Conservation (phyloP, 2,888 invertebrate genomes). For the Platycheirus albimanus region DNA sequence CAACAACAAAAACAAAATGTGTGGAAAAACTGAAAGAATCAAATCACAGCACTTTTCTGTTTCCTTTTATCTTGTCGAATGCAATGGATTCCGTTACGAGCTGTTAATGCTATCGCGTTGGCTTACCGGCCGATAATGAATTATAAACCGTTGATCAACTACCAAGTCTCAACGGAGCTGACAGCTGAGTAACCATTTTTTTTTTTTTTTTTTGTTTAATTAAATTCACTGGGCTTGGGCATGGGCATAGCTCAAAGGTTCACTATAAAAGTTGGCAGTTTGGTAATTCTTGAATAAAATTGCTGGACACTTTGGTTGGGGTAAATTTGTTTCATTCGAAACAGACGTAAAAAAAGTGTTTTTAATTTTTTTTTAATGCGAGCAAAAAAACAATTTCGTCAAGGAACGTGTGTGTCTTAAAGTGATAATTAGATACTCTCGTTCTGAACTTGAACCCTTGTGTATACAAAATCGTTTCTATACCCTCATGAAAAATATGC, state of each 20-base stretch:
- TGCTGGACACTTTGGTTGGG: background rate
- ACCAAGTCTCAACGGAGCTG: too few relatives aligned
- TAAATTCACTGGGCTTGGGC: constrained; percentile 15
- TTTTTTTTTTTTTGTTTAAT: background rate
- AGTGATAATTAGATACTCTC: background rate
- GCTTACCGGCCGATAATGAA: constrained; percentile 60
- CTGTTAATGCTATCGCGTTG: constrained; percentile 52
- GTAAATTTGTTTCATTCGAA: background rate
- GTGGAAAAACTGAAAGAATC: constrained; percentile 6
- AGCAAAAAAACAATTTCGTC: too few relatives aligned
- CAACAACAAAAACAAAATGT: background rate
- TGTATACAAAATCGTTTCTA: background rate
- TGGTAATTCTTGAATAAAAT: constrained; percentile 1
- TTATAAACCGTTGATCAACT: constrained; percentile 27
- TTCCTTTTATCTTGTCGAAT: constrained; percentile 7
- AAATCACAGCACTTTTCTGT: constrained; percentile 62
- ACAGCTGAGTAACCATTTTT: constrained; percentile 28
- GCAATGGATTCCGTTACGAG: constrained; percentile 24
- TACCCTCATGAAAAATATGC: too few relatives aligned
- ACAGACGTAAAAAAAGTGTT: too few relatives aligned
- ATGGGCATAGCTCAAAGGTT: constrained; percentile 35
- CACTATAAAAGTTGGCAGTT: background rate
- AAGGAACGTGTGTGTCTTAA: too few relatives aligned
- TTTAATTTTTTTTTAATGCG: too few relatives aligned
- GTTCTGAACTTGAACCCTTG: constrained; percentile 21